Evolutionary conservation across 1,140 invertebrate genomes (phyloP).

Genomic region (Neodiprion virginianus): DNA sequence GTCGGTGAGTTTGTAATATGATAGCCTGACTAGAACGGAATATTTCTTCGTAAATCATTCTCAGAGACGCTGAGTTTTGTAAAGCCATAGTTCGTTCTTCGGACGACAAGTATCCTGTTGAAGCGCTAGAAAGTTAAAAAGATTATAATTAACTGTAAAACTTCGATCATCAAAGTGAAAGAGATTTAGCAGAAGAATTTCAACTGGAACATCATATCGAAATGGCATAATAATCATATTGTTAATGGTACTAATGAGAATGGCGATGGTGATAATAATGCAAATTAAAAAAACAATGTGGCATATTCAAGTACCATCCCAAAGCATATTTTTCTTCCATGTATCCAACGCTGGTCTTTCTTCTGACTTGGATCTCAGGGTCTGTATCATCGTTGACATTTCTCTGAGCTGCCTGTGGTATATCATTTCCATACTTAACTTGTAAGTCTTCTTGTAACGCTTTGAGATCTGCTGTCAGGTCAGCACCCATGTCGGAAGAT

Average conservation of each 20-base stretch:
- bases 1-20: constrained; percentile 68
- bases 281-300: too few species aligned
- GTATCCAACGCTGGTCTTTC: constrained; percentile 76
- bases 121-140: constrained; percentile 41
- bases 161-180: constrained; percentile 18
- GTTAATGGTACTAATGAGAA: too few species aligned
- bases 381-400: constrained; percentile 37
- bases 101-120: constrained; percentile 62
- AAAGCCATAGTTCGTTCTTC: constrained; percentile 71
- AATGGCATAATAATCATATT: constrained; percentile 4
- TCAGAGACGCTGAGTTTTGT: constrained; percentile 76
- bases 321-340: constrained; percentile 79
- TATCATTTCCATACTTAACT: constrained; percentile 65
- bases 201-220: background rate
- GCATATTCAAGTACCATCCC: constrained; percentile 51
- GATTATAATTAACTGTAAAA: constrained; percentile 21
- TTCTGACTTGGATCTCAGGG: constrained; percentile 45
- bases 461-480: constrained; percentile 79
- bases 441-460: constrained; percentile 84
- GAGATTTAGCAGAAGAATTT: constrained; percentile 7
- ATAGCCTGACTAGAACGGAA: constrained; percentile 68
- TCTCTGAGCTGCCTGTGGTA: constrained; percentile 43
- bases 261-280: too few species aligned
- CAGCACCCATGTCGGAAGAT: constrained; percentile 77
- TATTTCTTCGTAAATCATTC: constrained; percentile 77